Evolutionary conservation across 2,113 vertebrate species (phyloP).

Genomic region (Etia nguti): DNA sequence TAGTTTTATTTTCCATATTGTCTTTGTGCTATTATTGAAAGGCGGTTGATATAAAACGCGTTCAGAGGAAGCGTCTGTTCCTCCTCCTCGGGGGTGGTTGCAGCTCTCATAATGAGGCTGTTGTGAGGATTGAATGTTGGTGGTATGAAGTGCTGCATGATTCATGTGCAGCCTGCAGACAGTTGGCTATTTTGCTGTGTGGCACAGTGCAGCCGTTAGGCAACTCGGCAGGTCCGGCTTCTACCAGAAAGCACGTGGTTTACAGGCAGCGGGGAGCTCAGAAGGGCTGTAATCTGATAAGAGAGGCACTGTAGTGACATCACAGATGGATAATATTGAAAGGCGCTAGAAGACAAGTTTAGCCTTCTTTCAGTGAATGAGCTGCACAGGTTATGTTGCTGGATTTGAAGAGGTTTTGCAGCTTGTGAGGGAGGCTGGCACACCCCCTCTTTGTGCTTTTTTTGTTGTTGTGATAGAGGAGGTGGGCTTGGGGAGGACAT

Average conservation of each 20-base stretch:
- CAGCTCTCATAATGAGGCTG: neutral
- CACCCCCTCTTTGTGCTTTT: neutral
- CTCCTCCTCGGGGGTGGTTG: rapidly evolving
- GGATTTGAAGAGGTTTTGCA: neutral
- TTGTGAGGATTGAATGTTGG: neutral
- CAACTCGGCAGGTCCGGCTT: neutral
- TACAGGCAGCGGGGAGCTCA: conserved; percentile 2
- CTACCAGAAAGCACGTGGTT: conserved; percentile 54
- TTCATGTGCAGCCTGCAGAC: neutral
- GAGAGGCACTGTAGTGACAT: neutral
- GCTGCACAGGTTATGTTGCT: too few relatives aligned
- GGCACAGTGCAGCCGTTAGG: neutral
- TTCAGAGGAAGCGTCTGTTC: neutral
- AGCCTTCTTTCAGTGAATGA: neutral
- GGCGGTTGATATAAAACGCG: neutral
- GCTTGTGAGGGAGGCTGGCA: neutral
- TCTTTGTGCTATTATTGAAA: neutral
- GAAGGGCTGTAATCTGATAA: conserved; percentile 7
- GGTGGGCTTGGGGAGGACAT: neutral
- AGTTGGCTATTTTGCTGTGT: neutral
- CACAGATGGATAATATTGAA: neutral
- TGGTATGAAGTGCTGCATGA: neutral
- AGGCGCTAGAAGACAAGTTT: neutral
- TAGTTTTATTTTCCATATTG: neutral
- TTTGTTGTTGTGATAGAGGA: neutral